Percentiles rank a stretch among this genome's conserved stretches.
phyloP scores from a whole-genome alignment of 2,888 invertebrate genomes.

The Pollenia angustigena region DNA sequence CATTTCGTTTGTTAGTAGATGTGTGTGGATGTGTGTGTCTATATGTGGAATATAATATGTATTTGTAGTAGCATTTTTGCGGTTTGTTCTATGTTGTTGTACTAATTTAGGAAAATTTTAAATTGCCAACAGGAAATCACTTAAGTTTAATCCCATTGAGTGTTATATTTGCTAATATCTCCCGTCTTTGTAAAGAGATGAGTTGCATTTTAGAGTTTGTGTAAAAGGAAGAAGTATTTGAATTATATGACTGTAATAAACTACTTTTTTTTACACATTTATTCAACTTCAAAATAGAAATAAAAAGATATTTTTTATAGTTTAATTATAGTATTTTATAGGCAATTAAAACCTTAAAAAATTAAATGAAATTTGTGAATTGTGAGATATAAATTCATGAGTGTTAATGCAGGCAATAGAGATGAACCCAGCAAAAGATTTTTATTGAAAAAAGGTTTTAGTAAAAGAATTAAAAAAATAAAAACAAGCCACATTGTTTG shows the following conservation, averaged over 20 bases:
- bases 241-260: constrained; percentile 37
- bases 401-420: neutral
- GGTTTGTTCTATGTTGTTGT: constrained; percentile 70
- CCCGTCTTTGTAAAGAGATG: constrained; percentile 2
- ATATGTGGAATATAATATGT: constrained; percentile 20
- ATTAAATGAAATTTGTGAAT: constrained; percentile 2
- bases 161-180: constrained; percentile 63
- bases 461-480: too few relatives aligned
- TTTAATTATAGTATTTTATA: constrained; percentile 57
- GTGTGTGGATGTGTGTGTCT: neutral
- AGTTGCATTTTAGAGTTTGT: neutral
- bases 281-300: neutral
- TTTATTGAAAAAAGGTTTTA: too few relatives aligned
- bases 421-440: neutral
- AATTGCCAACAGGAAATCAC: constrained; percentile 74
- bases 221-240: constrained; percentile 4
- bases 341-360: constrained; percentile 42
- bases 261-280: constrained; percentile 8
- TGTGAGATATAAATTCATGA: neutral
- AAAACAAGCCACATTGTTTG: too few relatives aligned
- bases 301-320: constrained; percentile 2
- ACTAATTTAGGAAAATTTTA: constrained; percentile 73
- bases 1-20: constrained; percentile 28
- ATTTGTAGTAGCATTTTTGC: constrained; percentile 34
- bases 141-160: constrained; percentile 74